Percentiles rank a stretch among this genome's conserved stretches.
Conservation (phyloP, 2,888 invertebrate species). For the Lithosia quadra region DNA sequence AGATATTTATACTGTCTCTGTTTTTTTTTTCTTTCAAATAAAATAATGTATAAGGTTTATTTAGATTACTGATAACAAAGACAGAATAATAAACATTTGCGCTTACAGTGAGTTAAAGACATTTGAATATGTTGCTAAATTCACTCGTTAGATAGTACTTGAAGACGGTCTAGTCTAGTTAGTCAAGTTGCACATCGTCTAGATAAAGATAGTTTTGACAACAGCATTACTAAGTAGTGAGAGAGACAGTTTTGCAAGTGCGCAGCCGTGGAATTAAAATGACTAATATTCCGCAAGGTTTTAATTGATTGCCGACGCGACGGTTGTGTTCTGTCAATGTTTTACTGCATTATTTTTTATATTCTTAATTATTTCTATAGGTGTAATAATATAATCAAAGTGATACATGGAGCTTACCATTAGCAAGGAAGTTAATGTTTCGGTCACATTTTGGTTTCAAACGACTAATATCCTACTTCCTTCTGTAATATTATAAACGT, state of each 20-base stretch:
- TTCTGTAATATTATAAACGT: too few species aligned
- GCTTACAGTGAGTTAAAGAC: neutral
- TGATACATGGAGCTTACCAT: too few species aligned
- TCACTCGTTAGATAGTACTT: neutral
- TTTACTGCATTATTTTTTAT: neutral
- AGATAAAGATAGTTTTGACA: neutral
- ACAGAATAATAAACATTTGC: neutral
- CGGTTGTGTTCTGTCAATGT: too few species aligned
- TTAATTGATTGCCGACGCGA: too few species aligned
- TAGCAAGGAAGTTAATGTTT: too few species aligned
- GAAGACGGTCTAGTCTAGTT: neutral
- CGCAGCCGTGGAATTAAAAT: neutral
- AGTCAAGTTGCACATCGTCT: neutral
- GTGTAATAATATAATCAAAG: too few species aligned
- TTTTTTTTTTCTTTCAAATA: neutral
- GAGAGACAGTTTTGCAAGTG: neutral
- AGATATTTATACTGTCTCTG: neutral
- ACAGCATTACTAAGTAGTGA: neutral
- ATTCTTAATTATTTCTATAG: too few species aligned
- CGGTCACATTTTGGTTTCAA: too few species aligned
- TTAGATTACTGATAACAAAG: neutral
- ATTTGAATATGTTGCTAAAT: neutral
- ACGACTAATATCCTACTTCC: too few species aligned
- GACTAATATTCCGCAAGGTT: neutral
- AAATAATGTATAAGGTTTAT: neutral